Conservation (phyloP, 2,113 vertebrate genomes). For the Mastomys coucha region DNA sequence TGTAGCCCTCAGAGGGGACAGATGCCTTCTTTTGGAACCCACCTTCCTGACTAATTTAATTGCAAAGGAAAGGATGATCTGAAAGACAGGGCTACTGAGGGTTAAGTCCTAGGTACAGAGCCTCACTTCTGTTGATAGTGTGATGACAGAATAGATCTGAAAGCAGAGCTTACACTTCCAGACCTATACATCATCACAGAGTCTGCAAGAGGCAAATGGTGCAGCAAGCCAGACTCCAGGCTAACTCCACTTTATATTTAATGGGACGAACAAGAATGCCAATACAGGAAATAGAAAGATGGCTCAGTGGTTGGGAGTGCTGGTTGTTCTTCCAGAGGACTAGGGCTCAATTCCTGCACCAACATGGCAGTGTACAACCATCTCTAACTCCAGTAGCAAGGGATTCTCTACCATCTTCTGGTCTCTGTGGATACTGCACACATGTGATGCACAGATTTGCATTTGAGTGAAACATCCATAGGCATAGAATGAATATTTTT, state of each 20-base stretch:
- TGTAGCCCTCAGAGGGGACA: neutral
- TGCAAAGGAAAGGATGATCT: neutral
- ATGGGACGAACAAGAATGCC: neutral
- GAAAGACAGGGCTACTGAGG: neutral
- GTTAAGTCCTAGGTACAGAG: neutral
- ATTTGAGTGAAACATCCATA: neutral
- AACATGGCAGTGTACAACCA: neutral
- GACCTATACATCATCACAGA: neutral
- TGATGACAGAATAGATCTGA: neutral
- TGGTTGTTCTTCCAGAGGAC: neutral
- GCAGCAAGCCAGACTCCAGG: neutral
- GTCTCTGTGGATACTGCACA: neutral
- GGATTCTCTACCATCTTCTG: neutral
- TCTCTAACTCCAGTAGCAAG: neutral
- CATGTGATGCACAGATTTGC: neutral
- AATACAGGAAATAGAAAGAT: neutral
- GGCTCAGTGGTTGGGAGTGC: neutral
- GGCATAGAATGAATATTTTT: neutral
- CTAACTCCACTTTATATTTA: neutral
- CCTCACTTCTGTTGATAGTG: neutral
- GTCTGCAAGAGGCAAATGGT: neutral
- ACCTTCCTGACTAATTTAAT: constrained; percentile 11
- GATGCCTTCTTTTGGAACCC: neutral
- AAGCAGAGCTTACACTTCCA: neutral
- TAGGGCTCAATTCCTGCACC: neutral